Conservation (phyloP, 2,888 invertebrate species). For the Platycnemis pennipes region DNA sequence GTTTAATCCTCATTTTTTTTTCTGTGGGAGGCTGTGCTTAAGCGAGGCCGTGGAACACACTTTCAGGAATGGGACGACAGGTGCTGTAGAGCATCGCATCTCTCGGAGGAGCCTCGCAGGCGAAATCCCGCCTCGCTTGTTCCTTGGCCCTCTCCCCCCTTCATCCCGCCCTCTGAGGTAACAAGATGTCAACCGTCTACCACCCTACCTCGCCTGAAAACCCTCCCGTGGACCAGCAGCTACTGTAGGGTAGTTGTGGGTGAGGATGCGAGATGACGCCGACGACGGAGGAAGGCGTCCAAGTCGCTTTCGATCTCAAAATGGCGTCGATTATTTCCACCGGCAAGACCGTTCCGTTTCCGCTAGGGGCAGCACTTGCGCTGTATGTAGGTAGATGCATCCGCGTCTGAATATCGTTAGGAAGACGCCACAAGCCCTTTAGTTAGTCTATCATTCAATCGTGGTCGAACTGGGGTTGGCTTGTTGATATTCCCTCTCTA, state of each 20-base stretch:
- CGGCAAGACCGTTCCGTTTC: neutral
- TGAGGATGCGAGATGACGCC: neutral
- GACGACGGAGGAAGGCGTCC: neutral
- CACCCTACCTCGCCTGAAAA: neutral
- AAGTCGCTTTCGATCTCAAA: neutral
- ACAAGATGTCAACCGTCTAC: conserved; percentile 10
- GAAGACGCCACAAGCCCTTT: neutral
- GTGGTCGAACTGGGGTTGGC: neutral
- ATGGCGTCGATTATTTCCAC: neutral
- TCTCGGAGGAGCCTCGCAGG: neutral
- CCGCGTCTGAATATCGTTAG: neutral
- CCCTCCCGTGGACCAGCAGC: conserved; percentile 16
- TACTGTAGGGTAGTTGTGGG: neutral
- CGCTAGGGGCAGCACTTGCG: neutral
- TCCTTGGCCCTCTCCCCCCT: neutral
- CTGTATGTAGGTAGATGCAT: neutral
- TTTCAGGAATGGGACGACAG: neutral
- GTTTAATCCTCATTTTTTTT: no score
- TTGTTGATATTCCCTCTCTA: neutral
- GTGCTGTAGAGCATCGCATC: neutral
- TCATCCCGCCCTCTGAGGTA: neutral
- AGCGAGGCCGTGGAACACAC: neutral
- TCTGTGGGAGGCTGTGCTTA: no score
- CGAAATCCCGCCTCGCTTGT: neutral
- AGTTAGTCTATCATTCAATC: neutral